Conservation (phyloP, 2,888 invertebrate species). For the Agrilus cyanescens region DNA sequence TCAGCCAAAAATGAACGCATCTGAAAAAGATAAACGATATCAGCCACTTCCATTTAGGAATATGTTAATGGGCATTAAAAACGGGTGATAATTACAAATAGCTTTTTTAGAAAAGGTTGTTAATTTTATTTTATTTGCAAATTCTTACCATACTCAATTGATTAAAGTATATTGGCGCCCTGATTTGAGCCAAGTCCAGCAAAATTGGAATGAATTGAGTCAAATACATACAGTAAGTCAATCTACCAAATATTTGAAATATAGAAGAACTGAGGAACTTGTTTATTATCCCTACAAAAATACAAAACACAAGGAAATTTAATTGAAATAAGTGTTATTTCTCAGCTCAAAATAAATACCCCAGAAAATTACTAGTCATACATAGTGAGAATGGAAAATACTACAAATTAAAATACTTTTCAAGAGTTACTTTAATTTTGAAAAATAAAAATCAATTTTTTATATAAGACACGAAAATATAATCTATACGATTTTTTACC, state of each 20-base stretch:
- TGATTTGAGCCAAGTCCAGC: slow-evolving; percentile 15
- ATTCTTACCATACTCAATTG: slow-evolving; percentile 23
- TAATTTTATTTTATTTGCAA: not conserved
- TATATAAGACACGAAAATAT: too few species aligned
- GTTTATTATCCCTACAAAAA: slow-evolving; percentile 37
- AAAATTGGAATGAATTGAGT: slow-evolving; percentile 35
- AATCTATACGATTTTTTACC: slow-evolving; percentile 12
- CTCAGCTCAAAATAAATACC: too few species aligned
- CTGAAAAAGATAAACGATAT: slow-evolving; percentile 20
- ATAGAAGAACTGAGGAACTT: slow-evolving; percentile 39
- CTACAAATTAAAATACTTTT: too few species aligned
- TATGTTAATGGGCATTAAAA: too few species aligned
- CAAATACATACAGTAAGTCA: slow-evolving; percentile 45
- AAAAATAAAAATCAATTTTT: too few species aligned
- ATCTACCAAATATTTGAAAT: slow-evolving; percentile 41
- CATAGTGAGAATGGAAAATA: too few species aligned
- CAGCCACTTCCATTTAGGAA: too few species aligned
- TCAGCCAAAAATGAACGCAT: slow-evolving; percentile 36
- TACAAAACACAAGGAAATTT: not conserved
- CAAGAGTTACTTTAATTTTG: too few species aligned
- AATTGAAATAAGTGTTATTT: slow-evolving; percentile 2
- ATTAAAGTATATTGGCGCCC: slow-evolving; percentile 18
- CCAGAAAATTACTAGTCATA: too few species aligned
- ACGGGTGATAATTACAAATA: not conserved
- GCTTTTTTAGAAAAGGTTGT: not conserved